Percentiles rank a stretch among this genome's conserved stretches.
phyloP scores from a whole-genome alignment of 1,140 invertebrate species.

The Ptiloglossa arizonensis region DNA sequence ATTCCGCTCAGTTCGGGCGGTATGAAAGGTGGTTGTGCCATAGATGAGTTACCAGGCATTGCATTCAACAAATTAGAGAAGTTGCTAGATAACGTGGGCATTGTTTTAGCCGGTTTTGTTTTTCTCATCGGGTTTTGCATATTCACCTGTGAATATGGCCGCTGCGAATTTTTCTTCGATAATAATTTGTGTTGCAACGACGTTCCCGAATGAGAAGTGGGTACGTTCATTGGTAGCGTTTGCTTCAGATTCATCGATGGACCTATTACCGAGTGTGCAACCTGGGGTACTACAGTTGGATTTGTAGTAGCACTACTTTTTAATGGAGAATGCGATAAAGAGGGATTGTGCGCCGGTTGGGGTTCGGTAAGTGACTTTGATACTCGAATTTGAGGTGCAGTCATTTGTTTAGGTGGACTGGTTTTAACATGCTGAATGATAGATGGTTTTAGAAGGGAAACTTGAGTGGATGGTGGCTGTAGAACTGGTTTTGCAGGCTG shows the following conservation, averaged over 20 bases:
- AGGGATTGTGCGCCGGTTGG: constrained; percentile 72
- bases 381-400: constrained; percentile 73
- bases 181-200: constrained; percentile 76
- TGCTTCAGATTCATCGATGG: constrained; percentile 63
- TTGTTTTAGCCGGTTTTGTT: constrained; percentile 43
- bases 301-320: constrained; percentile 53
- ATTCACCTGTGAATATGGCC: constrained; percentile 34
- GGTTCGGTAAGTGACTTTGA: constrained; percentile 73
- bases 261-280: constrained; percentile 50
- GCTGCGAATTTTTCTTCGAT: constrained; percentile 75
- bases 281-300: constrained; percentile 38
- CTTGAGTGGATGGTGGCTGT: constrained; percentile 59
- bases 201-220: constrained; percentile 50
- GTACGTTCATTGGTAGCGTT: constrained; percentile 59
- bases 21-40: constrained; percentile 61
- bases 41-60: constrained; percentile 37
- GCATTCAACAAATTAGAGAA: constrained; percentile 54
- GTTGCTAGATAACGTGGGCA: constrained; percentile 48
- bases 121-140: constrained; percentile 61
- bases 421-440: constrained; percentile 62
- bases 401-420: constrained; percentile 65
- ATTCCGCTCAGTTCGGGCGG: constrained; percentile 70
- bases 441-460: constrained; percentile 73
- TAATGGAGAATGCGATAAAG: constrained; percentile 61
- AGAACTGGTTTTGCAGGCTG: constrained; percentile 49